A percentile compares a stretch with the other conserved stretches of the same genome.
Evolutionary conservation across 1,140 invertebrate species (phyloP).

Genomic region (Scaptomyza graminum): DNA sequence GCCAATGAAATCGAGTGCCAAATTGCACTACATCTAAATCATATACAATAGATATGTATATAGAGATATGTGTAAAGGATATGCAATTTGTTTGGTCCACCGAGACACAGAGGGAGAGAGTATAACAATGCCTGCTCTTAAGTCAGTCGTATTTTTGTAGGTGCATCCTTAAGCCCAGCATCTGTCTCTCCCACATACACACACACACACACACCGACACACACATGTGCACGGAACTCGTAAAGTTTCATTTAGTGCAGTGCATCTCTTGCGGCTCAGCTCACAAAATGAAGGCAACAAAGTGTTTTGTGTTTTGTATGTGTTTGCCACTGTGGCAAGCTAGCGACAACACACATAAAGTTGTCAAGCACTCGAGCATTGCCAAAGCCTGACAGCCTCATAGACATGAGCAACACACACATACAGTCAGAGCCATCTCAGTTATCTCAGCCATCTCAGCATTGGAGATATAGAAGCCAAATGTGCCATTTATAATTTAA

Average conservation of each 20-base stretch:
- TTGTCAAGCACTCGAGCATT: constrained; percentile 61
- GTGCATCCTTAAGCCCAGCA: constrained; percentile 15
- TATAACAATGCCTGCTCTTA: constrained; percentile 40
- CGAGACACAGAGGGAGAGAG: neutral
- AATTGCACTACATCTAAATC: constrained; percentile 64
- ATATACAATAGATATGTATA: constrained; percentile 14
- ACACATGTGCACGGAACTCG: constrained; percentile 16
- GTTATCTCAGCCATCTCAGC: neutral
- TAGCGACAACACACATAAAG: constrained; percentile 74
- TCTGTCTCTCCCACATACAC: neutral
- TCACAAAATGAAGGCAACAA: constrained; percentile 75
- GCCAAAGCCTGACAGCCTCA: constrained; percentile 30
- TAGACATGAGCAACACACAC: constrained; percentile 9
- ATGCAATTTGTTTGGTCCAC: neutral
- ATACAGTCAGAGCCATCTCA: neutral
- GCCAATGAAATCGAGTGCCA: constrained; percentile 24
- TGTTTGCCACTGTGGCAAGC: too few species aligned
- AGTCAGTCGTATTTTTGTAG: constrained; percentile 37
- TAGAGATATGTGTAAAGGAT: neutral
- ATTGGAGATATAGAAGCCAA: constrained; percentile 53
- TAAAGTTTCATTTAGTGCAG: constrained; percentile 73
- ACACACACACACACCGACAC: too few species aligned
- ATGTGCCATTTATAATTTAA: constrained; percentile 82
- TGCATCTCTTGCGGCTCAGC: constrained; percentile 57
- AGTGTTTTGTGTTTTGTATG: constrained; percentile 72